phyloP scores from a whole-genome alignment of 1,140 invertebrate genomes.

The Polypedilum vanderplanki region DNA sequence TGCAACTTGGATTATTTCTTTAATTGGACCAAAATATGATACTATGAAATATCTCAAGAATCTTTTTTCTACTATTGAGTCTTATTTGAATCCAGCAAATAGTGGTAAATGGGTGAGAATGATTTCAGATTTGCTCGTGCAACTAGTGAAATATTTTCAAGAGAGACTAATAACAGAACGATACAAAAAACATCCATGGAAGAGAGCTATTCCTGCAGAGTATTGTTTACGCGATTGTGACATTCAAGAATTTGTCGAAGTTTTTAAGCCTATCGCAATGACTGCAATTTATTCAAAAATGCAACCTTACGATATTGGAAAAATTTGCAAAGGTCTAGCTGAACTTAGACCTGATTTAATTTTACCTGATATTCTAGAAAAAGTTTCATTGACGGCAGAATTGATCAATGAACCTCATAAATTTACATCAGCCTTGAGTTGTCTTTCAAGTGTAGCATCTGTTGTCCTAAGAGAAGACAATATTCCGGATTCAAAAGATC shows the following conservation, averaged over 20 bases:
- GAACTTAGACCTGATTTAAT: constrained; percentile 73
- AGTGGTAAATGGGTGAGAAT: constrained; percentile 66
- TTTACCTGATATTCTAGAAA: constrained; percentile 74
- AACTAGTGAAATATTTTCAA: constrained; percentile 53
- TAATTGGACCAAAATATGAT: constrained; percentile 50
- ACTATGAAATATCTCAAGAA: constrained; percentile 69
- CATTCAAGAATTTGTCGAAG: constrained; percentile 75
- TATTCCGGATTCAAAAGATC: constrained; percentile 62
- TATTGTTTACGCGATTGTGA: constrained; percentile 71
- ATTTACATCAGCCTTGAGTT: constrained; percentile 70
- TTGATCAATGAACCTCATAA: constrained; percentile 83
- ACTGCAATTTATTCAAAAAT: constrained; percentile 70
- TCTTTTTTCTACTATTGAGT: constrained; percentile 76
- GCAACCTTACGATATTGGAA: constrained; percentile 55
- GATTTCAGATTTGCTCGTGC: constrained; percentile 55
- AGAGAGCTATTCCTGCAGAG: constrained; percentile 41
- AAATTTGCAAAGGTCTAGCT: constrained; percentile 67
- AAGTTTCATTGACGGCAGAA: constrained; percentile 68
- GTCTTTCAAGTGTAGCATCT: constrained; percentile 61
- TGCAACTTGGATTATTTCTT: constrained; percentile 61
- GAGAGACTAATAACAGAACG: constrained; percentile 58
- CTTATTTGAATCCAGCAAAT: constrained; percentile 87
- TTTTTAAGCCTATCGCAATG: constrained; percentile 59
- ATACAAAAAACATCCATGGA: constrained; percentile 44
- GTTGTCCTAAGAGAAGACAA: constrained; percentile 59